Percentiles rank a stretch among this genome's conserved stretches.
These are phyloP conservation scores for Solenopsis invicta DNA, from an alignment of 1,140 invertebrate genomes.

Conservation along the genomic window DNA sequence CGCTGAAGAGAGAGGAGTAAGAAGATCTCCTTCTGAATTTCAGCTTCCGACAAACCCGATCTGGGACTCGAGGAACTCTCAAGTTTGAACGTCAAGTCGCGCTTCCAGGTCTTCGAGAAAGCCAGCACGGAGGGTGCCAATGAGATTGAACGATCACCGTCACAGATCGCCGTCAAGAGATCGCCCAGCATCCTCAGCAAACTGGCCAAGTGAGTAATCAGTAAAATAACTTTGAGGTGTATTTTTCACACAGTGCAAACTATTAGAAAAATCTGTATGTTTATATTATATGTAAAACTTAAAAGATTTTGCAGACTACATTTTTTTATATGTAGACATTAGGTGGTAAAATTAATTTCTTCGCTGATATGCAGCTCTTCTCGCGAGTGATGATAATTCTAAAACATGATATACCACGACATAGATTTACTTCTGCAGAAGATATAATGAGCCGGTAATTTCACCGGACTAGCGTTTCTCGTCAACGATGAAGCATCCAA, in stretches of 20 bases:
- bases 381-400: constrained; percentile 24
- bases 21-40: constrained; percentile 70
- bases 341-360: background rate
- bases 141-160: constrained; percentile 88
- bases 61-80: constrained; percentile 94
- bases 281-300: background rate
- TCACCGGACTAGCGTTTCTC: constrained; percentile 24
- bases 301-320: background rate
- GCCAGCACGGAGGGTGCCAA: constrained; percentile 84
- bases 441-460: constrained; percentile 37
- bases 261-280: background rate
- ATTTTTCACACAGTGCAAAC: background rate
- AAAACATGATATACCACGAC: constrained; percentile 55
- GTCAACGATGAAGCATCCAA: background rate
- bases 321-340: background rate
- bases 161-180: constrained; percentile 90
- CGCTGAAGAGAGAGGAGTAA: background rate
- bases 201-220: constrained; percentile 91
- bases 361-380: background rate
- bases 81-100: constrained; percentile 93
- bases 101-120: constrained; percentile 95
- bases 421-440: constrained; percentile 60
- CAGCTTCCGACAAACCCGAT: constrained; percentile 96
- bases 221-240: background rate
- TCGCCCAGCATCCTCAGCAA: constrained; percentile 93